Evolutionary conservation across 2,888 invertebrate species (phyloP).

Genomic region (Ctenicera cuprea): DNA sequence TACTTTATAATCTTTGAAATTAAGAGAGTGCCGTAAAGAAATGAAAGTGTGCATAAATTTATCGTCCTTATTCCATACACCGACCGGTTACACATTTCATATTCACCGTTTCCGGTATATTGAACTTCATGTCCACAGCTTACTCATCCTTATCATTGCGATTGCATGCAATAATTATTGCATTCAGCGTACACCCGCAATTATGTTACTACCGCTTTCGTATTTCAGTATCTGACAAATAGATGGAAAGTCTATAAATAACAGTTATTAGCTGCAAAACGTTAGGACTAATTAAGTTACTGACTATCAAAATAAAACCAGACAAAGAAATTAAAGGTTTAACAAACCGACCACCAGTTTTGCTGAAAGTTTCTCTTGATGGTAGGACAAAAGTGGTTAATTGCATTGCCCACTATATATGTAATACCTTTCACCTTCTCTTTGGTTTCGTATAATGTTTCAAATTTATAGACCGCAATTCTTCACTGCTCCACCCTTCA

Average conservation of each 20-base stretch:
- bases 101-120: no score
- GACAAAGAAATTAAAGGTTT: conserved; percentile 31
- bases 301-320: conserved; percentile 7
- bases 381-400: conserved; percentile 13
- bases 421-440: conserved; percentile 34
- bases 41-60: no score
- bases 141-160: neutral
- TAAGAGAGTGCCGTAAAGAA: no score
- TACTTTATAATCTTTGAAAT: no score
- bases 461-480: neutral
- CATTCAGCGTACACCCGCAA: no score
- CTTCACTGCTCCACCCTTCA: conserved; percentile 2
- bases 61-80: no score
- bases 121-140: neutral
- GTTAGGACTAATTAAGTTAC: conserved; percentile 25
- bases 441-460: neutral
- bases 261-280: conserved; percentile 19
- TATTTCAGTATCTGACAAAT: conserved; percentile 8
- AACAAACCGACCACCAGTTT: conserved; percentile 21
- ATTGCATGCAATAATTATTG: no score
- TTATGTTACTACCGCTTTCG: neutral
- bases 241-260: conserved; percentile 26
- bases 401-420: conserved; percentile 25
- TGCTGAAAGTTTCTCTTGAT: conserved; percentile 35
- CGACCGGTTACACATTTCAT: no score